A percentile compares a stretch with the other conserved stretches of the same genome.
These are phyloP conservation scores for Rhinichthys osculus DNA, from an alignment of 2,797 vertebrate species.

Conservation along the genomic window DNA sequence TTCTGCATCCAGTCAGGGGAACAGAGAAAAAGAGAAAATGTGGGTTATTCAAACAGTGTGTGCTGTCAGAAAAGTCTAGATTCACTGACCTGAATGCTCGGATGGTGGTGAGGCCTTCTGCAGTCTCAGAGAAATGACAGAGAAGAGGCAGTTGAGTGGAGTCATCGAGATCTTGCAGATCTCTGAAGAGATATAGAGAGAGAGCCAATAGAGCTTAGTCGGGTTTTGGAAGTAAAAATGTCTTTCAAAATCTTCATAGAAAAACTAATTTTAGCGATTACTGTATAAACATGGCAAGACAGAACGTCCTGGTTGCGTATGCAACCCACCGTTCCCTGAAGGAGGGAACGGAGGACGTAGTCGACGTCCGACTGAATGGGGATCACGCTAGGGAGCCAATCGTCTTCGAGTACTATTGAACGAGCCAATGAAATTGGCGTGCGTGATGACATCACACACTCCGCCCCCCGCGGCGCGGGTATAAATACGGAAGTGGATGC, in stretches of 20 bases:
- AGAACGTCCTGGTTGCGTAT: too few species aligned
- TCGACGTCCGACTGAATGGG: too few species aligned
- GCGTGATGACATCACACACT: too few species aligned
- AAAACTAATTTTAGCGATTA: background rate
- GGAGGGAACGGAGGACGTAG: too few species aligned
- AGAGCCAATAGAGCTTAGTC: background rate
- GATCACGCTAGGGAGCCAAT: too few species aligned
- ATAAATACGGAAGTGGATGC: too few species aligned
- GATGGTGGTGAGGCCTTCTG: slow-evolving; percentile 96
- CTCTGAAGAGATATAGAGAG: slow-evolving; percentile 72
- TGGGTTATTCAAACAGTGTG: background rate
- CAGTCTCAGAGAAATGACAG: slow-evolving; percentile 98
- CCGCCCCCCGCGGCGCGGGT: too few species aligned
- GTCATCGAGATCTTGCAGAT: slow-evolving; percentile 97
- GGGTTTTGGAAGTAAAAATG: background rate
- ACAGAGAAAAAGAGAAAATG: slow-evolving; percentile 52
- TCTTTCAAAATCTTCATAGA: background rate
- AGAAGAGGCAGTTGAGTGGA: slow-evolving; percentile 96
- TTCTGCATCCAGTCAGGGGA: background rate
- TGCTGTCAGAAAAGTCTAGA: background rate
- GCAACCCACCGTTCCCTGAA: too few species aligned
- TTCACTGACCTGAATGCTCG: slow-evolving; percentile 88
- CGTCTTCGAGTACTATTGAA: too few species aligned
- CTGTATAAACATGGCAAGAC: background rate
- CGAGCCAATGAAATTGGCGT: too few species aligned